These are phyloP conservation scores for Rhyzopertha dominica DNA, from an alignment of 1,140 invertebrate species.

Conservation along the genomic window DNA sequence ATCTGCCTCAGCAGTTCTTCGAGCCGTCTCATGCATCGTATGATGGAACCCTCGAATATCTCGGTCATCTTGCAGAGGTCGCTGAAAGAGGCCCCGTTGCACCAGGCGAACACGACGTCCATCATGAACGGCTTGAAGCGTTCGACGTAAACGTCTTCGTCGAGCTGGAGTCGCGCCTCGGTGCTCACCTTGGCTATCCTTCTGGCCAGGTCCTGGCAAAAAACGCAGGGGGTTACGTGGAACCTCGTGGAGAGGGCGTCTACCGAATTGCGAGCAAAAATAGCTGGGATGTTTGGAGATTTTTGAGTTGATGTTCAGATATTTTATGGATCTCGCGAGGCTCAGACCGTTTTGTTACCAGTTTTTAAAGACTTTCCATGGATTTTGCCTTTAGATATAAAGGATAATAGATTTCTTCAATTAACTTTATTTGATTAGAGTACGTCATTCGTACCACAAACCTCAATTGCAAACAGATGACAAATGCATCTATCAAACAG, in stretches of 20 bases:
- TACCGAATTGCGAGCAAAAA: no score
- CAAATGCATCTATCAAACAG: no score
- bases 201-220: conserved; percentile 73
- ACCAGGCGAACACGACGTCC: conserved; percentile 97
- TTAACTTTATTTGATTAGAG: no score
- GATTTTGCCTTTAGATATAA: no score
- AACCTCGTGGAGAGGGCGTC: not conserved
- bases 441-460: no score
- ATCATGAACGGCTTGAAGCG: conserved; percentile 93
- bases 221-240: conserved; percentile 5
- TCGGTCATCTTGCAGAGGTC: conserved; percentile 96
- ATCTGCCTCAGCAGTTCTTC: conserved; percentile 95
- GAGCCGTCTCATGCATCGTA: conserved; percentile 91
- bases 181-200: conserved; percentile 87
- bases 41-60: conserved; percentile 98
- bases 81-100: conserved; percentile 87
- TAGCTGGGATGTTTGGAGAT: no score
- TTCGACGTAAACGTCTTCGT: conserved; percentile 89
- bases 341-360: no score
- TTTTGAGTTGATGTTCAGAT: no score
- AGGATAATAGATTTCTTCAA: no score
- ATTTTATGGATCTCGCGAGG: no score
- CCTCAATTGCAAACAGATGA: no score
- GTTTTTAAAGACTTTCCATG: no score
- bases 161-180: conserved; percentile 85